Evolutionary conservation across 1,140 invertebrate genomes (phyloP), one percentile per base, ranked within the genome.

Genomic region (Neodiprion pinetum): DNA sequence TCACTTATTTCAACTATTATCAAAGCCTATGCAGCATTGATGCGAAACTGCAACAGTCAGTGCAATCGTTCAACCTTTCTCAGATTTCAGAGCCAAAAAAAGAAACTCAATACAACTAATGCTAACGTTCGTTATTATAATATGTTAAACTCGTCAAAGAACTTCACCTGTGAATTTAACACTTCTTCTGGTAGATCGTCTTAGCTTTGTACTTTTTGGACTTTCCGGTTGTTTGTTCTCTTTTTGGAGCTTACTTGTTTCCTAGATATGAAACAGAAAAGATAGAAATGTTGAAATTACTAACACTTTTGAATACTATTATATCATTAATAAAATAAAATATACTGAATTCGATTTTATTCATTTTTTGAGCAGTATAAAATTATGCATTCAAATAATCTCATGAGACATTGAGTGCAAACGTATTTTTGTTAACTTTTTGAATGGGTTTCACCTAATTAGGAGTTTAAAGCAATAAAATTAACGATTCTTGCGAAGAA

Each of bases 171-270:
- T 71, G 67, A 83, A 82, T 71, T 71, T 73, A 11, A 81, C 78
- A 40, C 76, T 80, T 77, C 75, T 82, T 47, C 76, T 76, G 12
- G 77, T 61, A 11, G 79, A 82, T 71, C 74, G 78, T 72, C 74
- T 75, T 14, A 12, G 17, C 21, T 70, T 76, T 48, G 70, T 66
- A 0, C n/a, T 68, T 70, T 17, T 48, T 11, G 50, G 67, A 14
- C 53, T 67, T 40, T 9, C 74, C 0, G 74, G 66, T 23, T 72
- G 75, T 17, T 72, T 69, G 9, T 28, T 61, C 67, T 23, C 67
- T 49, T 28, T 68, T 9, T 9, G 21, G 48, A 12, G 83, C 49
- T 10, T 40, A 74, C 68, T 80, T 77, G 71, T 78, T 82, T 67
- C 81, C 77, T 9, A 82, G 68, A 48, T 76, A 48, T 74, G 61